Base-by-base conservation (phyloP, 2,797 vertebrate species). In the Sebastes vulpes region DNA sequence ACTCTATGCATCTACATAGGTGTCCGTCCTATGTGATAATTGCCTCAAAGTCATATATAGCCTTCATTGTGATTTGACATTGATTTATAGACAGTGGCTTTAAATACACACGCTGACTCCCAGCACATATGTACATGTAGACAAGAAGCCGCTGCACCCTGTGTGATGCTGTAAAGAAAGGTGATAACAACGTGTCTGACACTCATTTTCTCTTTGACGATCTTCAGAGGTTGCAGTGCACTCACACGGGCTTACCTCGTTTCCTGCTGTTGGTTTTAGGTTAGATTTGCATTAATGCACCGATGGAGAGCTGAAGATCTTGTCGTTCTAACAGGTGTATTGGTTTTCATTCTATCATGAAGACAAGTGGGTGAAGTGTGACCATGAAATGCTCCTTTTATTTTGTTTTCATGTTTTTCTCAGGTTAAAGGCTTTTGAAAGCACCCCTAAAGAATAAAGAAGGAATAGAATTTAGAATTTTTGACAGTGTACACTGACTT, bases 181-280 rank as follows among this genome's bases (percentile, higher is more conserved):
- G 85, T 83, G 89, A 84, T 79, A 93, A 93, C 83, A 76, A 86
- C 25, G 72, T 82, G 85, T 91, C 85, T 89, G 84, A 84, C 88
- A 91, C 84, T 85, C 53, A 80, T 90, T 87, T 86, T 16, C 42
- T 68, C 54, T 57, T 25, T 67, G 46, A 57, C 50, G 2, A 56
- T 74, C 72, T 85, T 64, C 56, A 59, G 68, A 72, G 79, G 63
- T 74, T 69, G 80, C 5, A 29, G 60, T 68, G 12, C 48, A 26
- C 21, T 35, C 25, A 20, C n/a, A 29, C 12, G 5, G 26, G 6
- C 21, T 64, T 21, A 20, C 18, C 31, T 78, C 20, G 53, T 64
- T 64, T 72, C 42, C 72, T 65, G 14, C 59, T 53, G 48, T 53
- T 79, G 58, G 6, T 72, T 83, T 59, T 9, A 46, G 59, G 38